Evolutionary conservation across 2,888 invertebrate species (phyloP).

Genomic region (Drosophila nr. perissopoda): DNA sequence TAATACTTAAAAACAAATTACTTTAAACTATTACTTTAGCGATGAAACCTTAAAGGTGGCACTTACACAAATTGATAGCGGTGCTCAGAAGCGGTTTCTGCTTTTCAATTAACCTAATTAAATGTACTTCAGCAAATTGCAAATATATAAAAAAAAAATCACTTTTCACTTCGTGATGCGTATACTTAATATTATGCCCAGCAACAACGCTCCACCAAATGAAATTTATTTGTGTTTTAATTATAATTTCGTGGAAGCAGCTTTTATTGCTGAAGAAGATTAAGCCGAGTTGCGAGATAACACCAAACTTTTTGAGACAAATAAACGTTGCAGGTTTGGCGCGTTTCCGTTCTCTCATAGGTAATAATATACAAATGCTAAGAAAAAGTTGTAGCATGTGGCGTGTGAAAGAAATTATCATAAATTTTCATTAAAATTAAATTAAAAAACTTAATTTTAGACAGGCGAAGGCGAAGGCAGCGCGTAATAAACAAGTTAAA

Average conservation of each 20-base stretch:
- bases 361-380: not conserved
- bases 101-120: not conserved
- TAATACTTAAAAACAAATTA: not conserved
- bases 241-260: slow-evolving; percentile 41
- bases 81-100: not conserved
- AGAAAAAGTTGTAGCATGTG: slow-evolving; percentile 32
- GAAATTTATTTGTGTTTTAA: slow-evolving; percentile 40
- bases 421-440: slow-evolving; percentile 80
- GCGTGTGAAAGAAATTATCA: slow-evolving; percentile 77
- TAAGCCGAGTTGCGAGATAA: slow-evolving; percentile 40
- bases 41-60: not conserved
- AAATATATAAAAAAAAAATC: not conserved
- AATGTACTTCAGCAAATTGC: not conserved
- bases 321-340: slow-evolving; percentile 45
- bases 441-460: slow-evolving; percentile 75
- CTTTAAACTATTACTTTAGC: not conserved
- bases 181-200: not conserved
- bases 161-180: not conserved
- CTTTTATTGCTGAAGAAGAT: slow-evolving; percentile 50
- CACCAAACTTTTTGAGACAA: slow-evolving; percentile 59
- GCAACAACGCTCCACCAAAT: not conserved
- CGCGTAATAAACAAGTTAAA: slow-evolving; percentile 82
- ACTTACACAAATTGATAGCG: not conserved
- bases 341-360: slow-evolving; percentile 4
- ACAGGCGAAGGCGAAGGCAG: slow-evolving; percentile 18